Conservation (phyloP, 2,888 invertebrate genomes). For the Drosophila testacea region DNA sequence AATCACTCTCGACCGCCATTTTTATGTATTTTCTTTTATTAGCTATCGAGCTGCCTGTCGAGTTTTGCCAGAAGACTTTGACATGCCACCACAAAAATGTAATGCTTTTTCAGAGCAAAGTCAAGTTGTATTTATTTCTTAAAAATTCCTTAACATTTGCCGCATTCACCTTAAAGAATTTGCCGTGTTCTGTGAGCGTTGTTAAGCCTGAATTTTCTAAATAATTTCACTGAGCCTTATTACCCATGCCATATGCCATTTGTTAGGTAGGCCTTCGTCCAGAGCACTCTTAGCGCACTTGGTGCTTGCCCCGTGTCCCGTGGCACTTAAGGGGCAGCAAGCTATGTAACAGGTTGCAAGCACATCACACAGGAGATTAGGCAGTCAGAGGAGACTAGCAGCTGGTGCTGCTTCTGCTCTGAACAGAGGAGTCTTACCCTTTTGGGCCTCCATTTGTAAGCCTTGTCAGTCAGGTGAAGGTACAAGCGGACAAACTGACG, state of each 20-base stretch:
- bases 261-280: constrained; percentile 28
- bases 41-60: constrained; percentile 1
- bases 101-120: not conserved
- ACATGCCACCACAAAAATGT: constrained; percentile 6
- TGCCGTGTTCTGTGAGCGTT: not conserved
- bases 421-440: constrained; percentile 56
- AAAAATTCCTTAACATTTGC: constrained; percentile 16
- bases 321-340: constrained; percentile 20
- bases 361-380: constrained; percentile 73
- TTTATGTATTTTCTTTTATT: constrained; percentile 6
- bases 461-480: constrained; percentile 68
- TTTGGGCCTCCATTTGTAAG: constrained; percentile 71
- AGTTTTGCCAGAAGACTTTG: not conserved
- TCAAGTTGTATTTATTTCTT: constrained; percentile 3
- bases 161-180: constrained; percentile 5
- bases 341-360: constrained; percentile 69
- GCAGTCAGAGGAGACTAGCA: constrained; percentile 60
- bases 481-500: constrained; percentile 25
- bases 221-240: constrained; percentile 66
- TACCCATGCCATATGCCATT: constrained; percentile 41
- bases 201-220: constrained; percentile 50
- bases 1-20: not conserved
- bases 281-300: constrained; percentile 10
- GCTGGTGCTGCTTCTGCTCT: constrained; percentile 51
- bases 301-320: constrained; percentile 6